A percentile compares a stretch with the other conserved stretches of the same genome.
Conservation (phyloP, 2,797 vertebrate species). For the Carduelis carduelis region DNA sequence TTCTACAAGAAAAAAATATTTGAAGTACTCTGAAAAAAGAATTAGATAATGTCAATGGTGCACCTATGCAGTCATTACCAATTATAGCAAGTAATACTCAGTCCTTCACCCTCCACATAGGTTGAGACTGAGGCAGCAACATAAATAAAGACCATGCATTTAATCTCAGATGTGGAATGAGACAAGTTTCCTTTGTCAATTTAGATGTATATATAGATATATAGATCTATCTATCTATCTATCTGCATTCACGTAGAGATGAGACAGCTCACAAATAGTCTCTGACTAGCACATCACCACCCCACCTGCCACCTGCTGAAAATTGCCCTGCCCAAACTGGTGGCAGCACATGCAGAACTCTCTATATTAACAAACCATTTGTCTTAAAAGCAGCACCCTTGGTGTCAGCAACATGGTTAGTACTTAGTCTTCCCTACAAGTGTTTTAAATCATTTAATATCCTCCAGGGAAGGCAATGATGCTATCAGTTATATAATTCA, state of each 20-base stretch:
- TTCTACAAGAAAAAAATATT: not conserved
- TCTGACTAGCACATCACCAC: not conserved
- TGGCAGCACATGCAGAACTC: not conserved
- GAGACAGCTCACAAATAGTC: not conserved
- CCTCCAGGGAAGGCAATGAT: not conserved
- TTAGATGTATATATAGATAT: too few relatives aligned
- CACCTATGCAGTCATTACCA: not conserved
- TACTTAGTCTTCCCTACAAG: not conserved
- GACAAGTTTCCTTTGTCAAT: not conserved
- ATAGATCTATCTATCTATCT: too few relatives aligned
- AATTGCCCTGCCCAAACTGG: not conserved
- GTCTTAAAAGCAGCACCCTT: not conserved
- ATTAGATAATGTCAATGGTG: not conserved
- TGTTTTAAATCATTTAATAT: not conserved
- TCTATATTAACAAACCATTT: not conserved
- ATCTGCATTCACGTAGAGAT: rapidly evolving
- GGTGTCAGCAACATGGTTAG: not conserved
- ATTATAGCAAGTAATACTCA: not conserved
- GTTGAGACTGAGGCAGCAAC: not conserved
- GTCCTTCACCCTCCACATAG: not conserved
- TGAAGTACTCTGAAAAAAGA: not conserved
- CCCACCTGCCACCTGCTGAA: not conserved
- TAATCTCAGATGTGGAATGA: not conserved
- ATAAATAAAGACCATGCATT: not conserved
- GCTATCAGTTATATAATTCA: not conserved